A percentile compares a stretch with the other conserved stretches of the same genome.
These are phyloP conservation scores for Poecilia velifera DNA, from an alignment of 2,797 vertebrate genomes.

Conservation along the genomic window DNA sequence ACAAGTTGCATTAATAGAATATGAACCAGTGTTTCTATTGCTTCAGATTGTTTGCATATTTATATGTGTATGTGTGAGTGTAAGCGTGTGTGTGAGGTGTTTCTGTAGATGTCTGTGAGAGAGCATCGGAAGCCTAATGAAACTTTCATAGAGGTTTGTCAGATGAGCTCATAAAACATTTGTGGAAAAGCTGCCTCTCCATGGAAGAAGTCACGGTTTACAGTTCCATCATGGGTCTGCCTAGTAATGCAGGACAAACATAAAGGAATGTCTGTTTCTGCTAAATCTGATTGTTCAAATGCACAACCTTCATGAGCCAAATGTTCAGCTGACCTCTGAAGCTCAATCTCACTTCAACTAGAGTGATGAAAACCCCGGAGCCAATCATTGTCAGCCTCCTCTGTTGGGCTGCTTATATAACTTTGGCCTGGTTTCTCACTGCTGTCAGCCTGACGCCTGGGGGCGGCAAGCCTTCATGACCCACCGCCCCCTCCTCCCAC, in stretches of 20 bases:
- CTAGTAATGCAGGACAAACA: slow-evolving; percentile 29
- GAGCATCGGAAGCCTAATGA: slow-evolving; percentile 57
- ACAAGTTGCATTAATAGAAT: not conserved
- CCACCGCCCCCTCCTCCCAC: not conserved
- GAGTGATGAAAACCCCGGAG: slow-evolving; percentile 4
- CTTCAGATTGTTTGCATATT: not conserved
- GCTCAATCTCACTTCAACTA: not conserved
- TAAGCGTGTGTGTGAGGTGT: not conserved
- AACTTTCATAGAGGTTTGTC: slow-evolving; percentile 60
- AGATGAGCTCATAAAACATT: slow-evolving; percentile 66
- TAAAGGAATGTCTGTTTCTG: not conserved
- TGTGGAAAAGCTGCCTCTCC: slow-evolving; percentile 50
- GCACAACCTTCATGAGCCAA: not conserved
- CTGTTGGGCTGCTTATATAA: slow-evolving; percentile 63
- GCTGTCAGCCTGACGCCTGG: slow-evolving; percentile 31
- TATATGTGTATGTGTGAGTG: not conserved
- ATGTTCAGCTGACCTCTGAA: slow-evolving; percentile 20
- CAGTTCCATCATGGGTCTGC: slow-evolving; percentile 37
- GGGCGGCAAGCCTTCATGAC: not conserved
- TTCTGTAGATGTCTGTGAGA: not conserved
- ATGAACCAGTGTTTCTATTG: not conserved
- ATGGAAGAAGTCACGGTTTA: slow-evolving; percentile 29
- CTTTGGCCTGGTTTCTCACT: slow-evolving; percentile 45
- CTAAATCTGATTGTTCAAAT: not conserved
- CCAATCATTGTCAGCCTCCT: slow-evolving; percentile 2